These are phyloP conservation scores for Antennarius striatus DNA, from an alignment of 2,113 vertebrate genomes.

Conservation along the genomic window DNA sequence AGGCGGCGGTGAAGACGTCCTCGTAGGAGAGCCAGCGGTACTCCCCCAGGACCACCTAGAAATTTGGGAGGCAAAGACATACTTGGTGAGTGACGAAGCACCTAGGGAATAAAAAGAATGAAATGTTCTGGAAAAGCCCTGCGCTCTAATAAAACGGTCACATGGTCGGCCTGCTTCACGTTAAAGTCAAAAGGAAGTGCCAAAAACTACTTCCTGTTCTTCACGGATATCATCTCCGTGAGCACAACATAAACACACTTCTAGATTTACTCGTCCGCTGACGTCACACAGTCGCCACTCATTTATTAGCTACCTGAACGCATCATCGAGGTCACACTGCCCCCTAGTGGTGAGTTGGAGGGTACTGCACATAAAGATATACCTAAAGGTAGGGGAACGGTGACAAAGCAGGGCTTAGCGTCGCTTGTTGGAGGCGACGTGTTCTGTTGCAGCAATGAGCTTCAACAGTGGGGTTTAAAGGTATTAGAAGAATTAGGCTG, in stretches of 20 bases:
- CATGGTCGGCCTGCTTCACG: slow-evolving; percentile 11
- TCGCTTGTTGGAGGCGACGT: slow-evolving; percentile 11
- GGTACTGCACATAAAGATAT: slow-evolving; percentile 18
- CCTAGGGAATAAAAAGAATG: neutral
- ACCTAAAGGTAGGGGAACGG: neutral
- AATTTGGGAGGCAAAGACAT: neutral
- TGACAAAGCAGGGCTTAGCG: slow-evolving; percentile 5
- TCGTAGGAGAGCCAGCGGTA: slow-evolving; percentile 91
- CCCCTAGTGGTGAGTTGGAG: slow-evolving; percentile 45
- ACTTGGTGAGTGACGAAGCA: neutral
- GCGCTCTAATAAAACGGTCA: neutral
- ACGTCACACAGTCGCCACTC: neutral
- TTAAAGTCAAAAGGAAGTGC: slow-evolving; percentile 18
- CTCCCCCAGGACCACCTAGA: slow-evolving; percentile 90
- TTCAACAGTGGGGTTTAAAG: slow-evolving; percentile 49
- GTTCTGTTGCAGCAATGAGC: slow-evolving; percentile 35
- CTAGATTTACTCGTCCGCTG: slow-evolving; percentile 8
- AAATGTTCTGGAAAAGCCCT: neutral
- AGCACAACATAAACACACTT: slow-evolving; percentile 18
- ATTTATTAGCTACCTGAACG: no score
- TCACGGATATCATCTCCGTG: neutral
- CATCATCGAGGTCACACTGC: slow-evolving; percentile 32
- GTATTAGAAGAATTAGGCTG: slow-evolving; percentile 55
- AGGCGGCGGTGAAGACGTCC: slow-evolving; percentile 81
- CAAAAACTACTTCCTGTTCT: slow-evolving; percentile 23